These are phyloP conservation scores for Tragelaphus strepsiceros DNA, from an alignment of 2,113 vertebrate species.

Conservation along the genomic window DNA sequence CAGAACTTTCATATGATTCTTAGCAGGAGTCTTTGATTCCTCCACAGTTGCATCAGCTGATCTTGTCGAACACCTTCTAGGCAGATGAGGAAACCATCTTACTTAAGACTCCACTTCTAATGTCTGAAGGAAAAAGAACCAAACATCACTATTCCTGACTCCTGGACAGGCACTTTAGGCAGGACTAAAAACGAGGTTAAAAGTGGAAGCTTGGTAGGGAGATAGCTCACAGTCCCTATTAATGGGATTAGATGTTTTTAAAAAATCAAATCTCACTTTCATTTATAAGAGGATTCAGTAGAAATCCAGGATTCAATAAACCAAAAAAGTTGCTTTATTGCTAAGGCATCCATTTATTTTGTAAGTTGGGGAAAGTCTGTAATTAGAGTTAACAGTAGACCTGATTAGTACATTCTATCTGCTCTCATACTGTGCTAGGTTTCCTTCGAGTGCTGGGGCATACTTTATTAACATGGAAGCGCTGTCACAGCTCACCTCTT, in stretches of 20 bases:
- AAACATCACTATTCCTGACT: background rate
- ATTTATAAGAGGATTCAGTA: slow-evolving; percentile 33
- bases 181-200: slow-evolving; percentile 4
- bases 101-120: background rate
- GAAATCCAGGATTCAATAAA: slow-evolving; percentile 42
- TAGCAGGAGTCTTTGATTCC: background rate
- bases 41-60: background rate
- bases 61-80: background rate
- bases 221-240: background rate
- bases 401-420: slow-evolving; percentile 64
- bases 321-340: slow-evolving; percentile 31
- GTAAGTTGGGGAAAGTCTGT: slow-evolving; percentile 36
- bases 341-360: slow-evolving; percentile 50
- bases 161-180: background rate
- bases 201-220: background rate
- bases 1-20: background rate
- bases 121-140: background rate
- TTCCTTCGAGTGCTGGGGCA: slow-evolving; percentile 26
- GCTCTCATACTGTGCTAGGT: slow-evolving; percentile 38
- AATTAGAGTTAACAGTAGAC: slow-evolving; percentile 52
- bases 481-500: slow-evolving; percentile 64
- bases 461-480: slow-evolving; percentile 63
- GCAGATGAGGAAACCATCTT: background rate
- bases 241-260: background rate
- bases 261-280: slow-evolving; percentile 29